Conservation (phyloP, 2,797 vertebrate species). For the Arnoldichthys spilopterus region DNA sequence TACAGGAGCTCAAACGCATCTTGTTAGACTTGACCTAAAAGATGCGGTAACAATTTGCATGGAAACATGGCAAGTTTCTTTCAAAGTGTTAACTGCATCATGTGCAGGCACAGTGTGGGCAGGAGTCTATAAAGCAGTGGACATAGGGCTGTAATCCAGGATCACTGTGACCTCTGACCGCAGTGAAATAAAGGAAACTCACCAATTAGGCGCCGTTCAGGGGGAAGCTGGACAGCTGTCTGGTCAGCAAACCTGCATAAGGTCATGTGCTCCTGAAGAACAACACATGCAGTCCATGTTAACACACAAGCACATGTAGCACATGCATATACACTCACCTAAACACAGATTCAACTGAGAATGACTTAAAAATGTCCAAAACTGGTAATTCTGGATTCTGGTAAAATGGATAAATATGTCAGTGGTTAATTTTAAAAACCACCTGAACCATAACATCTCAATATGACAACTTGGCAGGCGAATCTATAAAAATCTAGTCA, state of each 20-base stretch:
- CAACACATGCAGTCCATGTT: not conserved
- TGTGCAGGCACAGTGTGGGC: not conserved
- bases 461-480: too few species aligned
- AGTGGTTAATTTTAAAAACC: too few species aligned
- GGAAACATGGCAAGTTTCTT: too few species aligned
- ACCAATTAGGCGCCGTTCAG: slow-evolving; percentile 88
- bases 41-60: too few species aligned
- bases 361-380: too few species aligned
- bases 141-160: not conserved
- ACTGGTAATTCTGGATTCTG: too few species aligned
- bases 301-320: slow-evolving; percentile 10
- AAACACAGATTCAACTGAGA: too few species aligned
- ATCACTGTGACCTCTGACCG: not conserved
- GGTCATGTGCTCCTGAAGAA: slow-evolving; percentile 93
- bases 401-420: too few species aligned
- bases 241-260: slow-evolving; percentile 97
- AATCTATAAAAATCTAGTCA: too few species aligned
- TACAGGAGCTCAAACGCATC: too few species aligned
- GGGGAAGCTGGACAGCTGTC: slow-evolving; percentile 89
- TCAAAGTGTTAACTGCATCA: not conserved
- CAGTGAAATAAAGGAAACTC: slow-evolving; percentile 55
- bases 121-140: not conserved
- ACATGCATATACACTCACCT: not conserved
- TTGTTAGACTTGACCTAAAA: too few species aligned
- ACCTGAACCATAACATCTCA: too few species aligned